A percentile compares a stretch with the other conserved stretches of the same genome.
phyloP scores from a whole-genome alignment of 2,888 invertebrate genomes.

The Cephus runcator region DNA sequence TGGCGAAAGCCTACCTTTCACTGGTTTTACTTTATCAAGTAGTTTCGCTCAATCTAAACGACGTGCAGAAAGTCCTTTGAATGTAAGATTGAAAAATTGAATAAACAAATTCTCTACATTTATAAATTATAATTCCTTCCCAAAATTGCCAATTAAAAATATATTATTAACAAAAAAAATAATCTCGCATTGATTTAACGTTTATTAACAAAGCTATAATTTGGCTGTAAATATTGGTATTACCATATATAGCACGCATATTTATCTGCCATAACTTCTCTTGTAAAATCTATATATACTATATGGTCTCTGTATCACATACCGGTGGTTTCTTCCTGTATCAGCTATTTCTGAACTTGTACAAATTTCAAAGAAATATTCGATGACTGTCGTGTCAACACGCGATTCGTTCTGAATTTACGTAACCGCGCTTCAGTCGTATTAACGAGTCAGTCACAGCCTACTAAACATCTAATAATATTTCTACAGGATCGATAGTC shows the following conservation, averaged over 20 bases:
- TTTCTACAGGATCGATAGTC: neutral
- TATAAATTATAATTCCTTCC: neutral
- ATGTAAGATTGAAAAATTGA: neutral
- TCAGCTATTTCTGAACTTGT: neutral
- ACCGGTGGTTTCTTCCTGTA: neutral
- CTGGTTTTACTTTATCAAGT: neutral
- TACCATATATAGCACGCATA: neutral
- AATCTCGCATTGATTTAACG: too few species aligned
- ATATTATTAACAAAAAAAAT: neutral
- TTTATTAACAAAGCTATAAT: neutral
- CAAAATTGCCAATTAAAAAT: neutral
- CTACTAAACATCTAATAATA: neutral
- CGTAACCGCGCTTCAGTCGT: neutral
- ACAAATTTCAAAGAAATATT: neutral
- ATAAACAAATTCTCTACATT: neutral
- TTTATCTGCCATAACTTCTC: neutral
- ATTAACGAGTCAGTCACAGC: neutral
- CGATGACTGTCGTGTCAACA: neutral
- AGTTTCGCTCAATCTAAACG: neutral
- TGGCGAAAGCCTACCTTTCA: constrained; percentile 36
- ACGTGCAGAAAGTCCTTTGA: neutral
- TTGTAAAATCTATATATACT: neutral
- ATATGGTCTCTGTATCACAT: neutral
- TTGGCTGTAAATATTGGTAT: neutral
- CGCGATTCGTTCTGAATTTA: neutral